Base-by-base conservation (phyloP, 2,888 invertebrate species). In the Heliconius aoede region DNA sequence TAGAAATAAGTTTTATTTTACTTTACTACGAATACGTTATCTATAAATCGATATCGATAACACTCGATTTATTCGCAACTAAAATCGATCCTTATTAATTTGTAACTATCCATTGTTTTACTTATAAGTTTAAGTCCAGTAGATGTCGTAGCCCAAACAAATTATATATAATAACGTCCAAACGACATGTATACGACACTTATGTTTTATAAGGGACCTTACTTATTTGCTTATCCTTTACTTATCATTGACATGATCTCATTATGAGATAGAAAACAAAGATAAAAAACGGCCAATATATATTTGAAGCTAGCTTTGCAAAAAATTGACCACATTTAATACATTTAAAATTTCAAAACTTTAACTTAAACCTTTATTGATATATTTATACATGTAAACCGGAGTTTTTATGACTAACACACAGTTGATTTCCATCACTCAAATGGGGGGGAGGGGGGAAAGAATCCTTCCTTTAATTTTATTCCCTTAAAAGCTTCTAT, bases 41-140 rank as follows among this genome's bases (percentile, higher is more conserved):
- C 71, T 62, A 68, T 32, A 61, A 28, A 60, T 76, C 76, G 76
- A 78, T 78, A 73, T 72, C 36, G 72, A 78, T 76, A 64, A 32
- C 58, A 30, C 32, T 15, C 24, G 64, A 68, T 55, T 72, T 76
- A 67, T 72, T 7, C 51, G 24, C 62, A 30, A 73, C 36, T 78
- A 71, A 73, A 72, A 77, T 78, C 76, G 76, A 78, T 60, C 76
- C 76, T 71, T 78, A 75, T 78, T 76, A 74, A 67, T 76, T 67
- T 79, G 74, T 81, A 81, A 81, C 79, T 79, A 68, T 67, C 80
- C 73, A 81, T 81, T 81, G 76, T 80, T 46, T n/a, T 69, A 46
- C 68, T 28, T 21, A 68, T 36, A 24, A 68, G 68, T 13, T 0
- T 36, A 26, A 69, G 68, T n/a, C 1, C 51, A 28, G 51, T 7